Conservation (phyloP, 2,113 vertebrate species). For the Myotis yumanensis region DNA sequence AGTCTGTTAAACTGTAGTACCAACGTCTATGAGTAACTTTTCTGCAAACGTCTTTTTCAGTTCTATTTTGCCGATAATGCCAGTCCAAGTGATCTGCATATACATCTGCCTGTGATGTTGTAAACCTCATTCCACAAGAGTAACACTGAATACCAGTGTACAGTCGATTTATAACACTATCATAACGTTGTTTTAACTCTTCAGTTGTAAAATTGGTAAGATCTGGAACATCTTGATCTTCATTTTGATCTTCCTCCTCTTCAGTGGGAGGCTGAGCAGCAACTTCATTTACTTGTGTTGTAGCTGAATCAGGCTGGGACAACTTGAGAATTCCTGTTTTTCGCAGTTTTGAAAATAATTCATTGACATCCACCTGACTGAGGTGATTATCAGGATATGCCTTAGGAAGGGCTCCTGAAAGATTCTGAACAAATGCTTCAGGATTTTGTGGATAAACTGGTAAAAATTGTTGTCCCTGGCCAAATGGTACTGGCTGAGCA, state of each 20-base stretch:
- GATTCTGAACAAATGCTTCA: slow-evolving; percentile 88
- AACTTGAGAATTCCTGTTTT: slow-evolving; percentile 94
- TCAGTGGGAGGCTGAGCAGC: slow-evolving; percentile 82
- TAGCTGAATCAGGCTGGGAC: slow-evolving; percentile 84
- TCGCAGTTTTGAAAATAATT: slow-evolving; percentile 94
- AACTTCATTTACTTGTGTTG: slow-evolving; percentile 83
- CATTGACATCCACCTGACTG: slow-evolving; percentile 96
- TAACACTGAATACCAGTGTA: slow-evolving; percentile 99
- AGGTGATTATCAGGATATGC: slow-evolving; percentile 94
- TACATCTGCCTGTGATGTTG: slow-evolving; percentile 94
- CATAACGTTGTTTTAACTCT: slow-evolving; percentile 93
- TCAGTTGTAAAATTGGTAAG: slow-evolving; percentile 94
- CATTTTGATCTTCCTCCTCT: slow-evolving; percentile 89
- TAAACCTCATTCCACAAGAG: slow-evolving; percentile 98
- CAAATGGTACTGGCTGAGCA: slow-evolving; percentile 83
- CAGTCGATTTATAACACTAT: slow-evolving; percentile 93
- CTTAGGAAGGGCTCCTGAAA: slow-evolving; percentile 84
- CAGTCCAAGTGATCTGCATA: slow-evolving; percentile 99
- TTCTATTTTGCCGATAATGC: slow-evolving; percentile 98
- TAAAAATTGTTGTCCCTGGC: slow-evolving; percentile 89
- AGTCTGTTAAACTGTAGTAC: slow-evolving; percentile 97
- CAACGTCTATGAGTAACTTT: slow-evolving; percentile 97
- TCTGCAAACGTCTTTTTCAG: slow-evolving; percentile 95
- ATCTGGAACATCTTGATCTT: slow-evolving; percentile 93
- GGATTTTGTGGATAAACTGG: slow-evolving; percentile 85